phyloP scores from a whole-genome alignment of 2,797 vertebrate genomes.

The Muscicapa striata region DNA sequence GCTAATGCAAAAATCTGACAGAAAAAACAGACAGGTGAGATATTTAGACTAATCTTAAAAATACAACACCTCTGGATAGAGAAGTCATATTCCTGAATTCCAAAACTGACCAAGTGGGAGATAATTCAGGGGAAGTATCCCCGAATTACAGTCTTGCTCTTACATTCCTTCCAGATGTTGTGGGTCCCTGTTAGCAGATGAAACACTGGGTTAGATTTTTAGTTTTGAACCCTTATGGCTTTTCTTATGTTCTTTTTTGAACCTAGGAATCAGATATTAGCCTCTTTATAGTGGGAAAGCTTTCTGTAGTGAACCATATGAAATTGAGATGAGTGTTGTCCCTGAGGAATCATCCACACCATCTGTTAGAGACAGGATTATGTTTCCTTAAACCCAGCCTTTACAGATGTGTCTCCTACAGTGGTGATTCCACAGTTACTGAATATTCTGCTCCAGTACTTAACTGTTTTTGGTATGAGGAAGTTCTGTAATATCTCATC shows the following conservation, averaged over 20 bases:
- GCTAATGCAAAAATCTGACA: not conserved
- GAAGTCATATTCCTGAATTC: not conserved
- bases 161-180: not conserved
- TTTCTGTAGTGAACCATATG: not conserved
- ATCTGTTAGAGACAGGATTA: not conserved
- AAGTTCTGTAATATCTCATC: not conserved
- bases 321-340: not conserved
- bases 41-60: not conserved
- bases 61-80: not conserved
- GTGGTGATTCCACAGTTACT: not conserved
- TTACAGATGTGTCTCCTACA: not conserved
- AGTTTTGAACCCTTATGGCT: not conserved
- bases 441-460: not conserved
- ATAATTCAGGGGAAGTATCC: not conserved
- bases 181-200: not conserved
- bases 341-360: not conserved
- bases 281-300: not conserved
- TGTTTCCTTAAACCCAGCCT: not conserved
- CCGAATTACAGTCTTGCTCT: not conserved
- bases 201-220: not conserved
- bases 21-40: not conserved
- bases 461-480: not conserved
- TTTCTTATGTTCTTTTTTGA: not conserved
- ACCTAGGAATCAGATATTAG: not conserved
- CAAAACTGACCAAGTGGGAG: not conserved